Conservation (phyloP, 2,113 vertebrate genomes). For the Zeus faber region DNA sequence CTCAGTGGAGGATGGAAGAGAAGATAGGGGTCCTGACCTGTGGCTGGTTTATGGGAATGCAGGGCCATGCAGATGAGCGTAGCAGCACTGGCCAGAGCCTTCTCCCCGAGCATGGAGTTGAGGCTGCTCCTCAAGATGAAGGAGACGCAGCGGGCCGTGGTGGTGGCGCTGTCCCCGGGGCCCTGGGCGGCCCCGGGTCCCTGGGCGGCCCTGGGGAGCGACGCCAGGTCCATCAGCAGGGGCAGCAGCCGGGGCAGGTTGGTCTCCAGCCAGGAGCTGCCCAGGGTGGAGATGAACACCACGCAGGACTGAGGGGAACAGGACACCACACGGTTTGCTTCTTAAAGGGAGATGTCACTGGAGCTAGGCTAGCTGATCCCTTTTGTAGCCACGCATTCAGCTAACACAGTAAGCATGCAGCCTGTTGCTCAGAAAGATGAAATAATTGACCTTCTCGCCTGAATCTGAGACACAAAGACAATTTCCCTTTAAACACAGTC, state of each 20-base stretch:
- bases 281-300: conserved; percentile 85
- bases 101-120: conserved; percentile 88
- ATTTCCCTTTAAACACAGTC: too few species aligned
- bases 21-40: conserved; percentile 83
- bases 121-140: conserved; percentile 87
- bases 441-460: too few species aligned
- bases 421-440: too few species aligned
- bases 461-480: too few species aligned
- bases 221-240: conserved; percentile 83
- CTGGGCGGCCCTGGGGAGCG: too few species aligned
- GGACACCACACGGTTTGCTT: not conserved
- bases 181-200: conserved; percentile 79
- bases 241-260: conserved; percentile 82
- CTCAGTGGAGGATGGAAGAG: too few species aligned
- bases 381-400: too few species aligned
- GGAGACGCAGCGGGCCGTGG: conserved; percentile 81
- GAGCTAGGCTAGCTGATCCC: too few species aligned
- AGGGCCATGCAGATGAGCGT: conserved; percentile 84
- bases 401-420: too few species aligned
- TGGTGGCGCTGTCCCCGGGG: conserved; percentile 69
- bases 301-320: conserved; percentile 81
- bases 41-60: conserved; percentile 79
- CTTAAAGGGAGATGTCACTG: too few species aligned
- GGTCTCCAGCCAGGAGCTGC: conserved; percentile 86
- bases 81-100: conserved; percentile 88